Base-by-base conservation (phyloP, 1,140 invertebrate genomes). In the Drosophila murphyi region DNA sequence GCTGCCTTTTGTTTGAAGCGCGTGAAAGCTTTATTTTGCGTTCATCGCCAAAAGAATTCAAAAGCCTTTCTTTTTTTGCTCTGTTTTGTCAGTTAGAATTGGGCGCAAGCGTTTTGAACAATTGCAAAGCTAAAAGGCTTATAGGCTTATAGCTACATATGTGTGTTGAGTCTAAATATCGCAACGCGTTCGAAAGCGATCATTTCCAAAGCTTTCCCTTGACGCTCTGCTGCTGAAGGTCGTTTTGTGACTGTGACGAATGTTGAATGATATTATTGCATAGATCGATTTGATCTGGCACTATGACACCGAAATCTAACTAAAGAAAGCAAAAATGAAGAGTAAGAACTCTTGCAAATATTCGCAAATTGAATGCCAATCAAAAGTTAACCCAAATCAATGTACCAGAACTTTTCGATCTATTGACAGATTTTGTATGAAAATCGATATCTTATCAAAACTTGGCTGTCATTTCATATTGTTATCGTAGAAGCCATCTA, bases 101-200 rank as follows among this genome's bases (percentile, higher is more conserved):
- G 86, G 80, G 85, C 78, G 71, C 85, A 87, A 74, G 59, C 60
- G 61, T 47, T 54, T 54, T 35, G 35, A 57, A 86, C 82, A 86
- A 86, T 86, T 86, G 78, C 82, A 89, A 70, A 81, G 85, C 85
- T 89, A 89, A 89, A 89, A 89, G 85, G 85, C 80, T 89, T 89
- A 89, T 78, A 64, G 71, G 51, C 85, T 89, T 89, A 88, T 54
- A 32, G 41, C 12, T 39, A 52, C 20, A 57, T 51, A 43, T 72
- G 43, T 60, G 20, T 48, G 41, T 45, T 48, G 12, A 20, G 39
- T n/a, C 4, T 4, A n/a, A 43, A 43, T 43, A n/a, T 43, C 3
- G 51, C 47, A 62, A 62, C 41, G 64, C 50, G 47, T 29, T 89
- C 72, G 80, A 83, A 88, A 86, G 82, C 78, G 78, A 45, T 43